Base-by-base conservation (phyloP, 2,888 invertebrate genomes). In the Clusia tigrina region DNA sequence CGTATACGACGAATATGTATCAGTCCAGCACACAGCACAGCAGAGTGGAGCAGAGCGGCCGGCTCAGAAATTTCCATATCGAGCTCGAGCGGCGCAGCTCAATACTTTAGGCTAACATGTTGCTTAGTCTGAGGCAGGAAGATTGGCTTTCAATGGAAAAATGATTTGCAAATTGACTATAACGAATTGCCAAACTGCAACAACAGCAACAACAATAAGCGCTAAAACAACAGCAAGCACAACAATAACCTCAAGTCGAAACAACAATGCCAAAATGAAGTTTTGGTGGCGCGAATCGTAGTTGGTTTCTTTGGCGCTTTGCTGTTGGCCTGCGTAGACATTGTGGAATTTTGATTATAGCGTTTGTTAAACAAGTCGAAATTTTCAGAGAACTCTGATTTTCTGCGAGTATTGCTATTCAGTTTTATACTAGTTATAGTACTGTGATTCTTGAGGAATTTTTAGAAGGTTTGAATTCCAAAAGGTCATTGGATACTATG, bases 81-180 rank as follows among this genome's bases (percentile, higher is more conserved):
- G 15, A 18, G 20, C 48, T 20, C 18, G 3, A n/a, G 24, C 24
- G 12, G 51, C 52, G 32, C 6, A 42, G 42, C 23, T 46, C 17
- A 46, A 46, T 46, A 48, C 59, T 54, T 54, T 20, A 23, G 60
- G 51, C 60, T 24, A 37, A 53, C 10, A 15, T 15, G 10, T 42
- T 42, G 10, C 42, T 3, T 12, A 32, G 12, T n/a, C 12, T 32
- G 32, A 23, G 15, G 25, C 46, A 59, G 74, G 76, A 69, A 77
- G 76, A 77, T 78, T 74, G 77, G 74, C 74, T 78, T 78, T 78
- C 78, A 76, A 76, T 78, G 78, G 78, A 78, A 78, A 78, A 78
- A 77, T 78, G 78, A 78, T 78, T 78, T 78, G 78, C 78, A 78
- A 78, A 78, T 78, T 78, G 77, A 78, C 77, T 78, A 77, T 77